phyloP scores from a whole-genome alignment of 2,113 vertebrate genomes.

The Anseranas semipalmata region DNA sequence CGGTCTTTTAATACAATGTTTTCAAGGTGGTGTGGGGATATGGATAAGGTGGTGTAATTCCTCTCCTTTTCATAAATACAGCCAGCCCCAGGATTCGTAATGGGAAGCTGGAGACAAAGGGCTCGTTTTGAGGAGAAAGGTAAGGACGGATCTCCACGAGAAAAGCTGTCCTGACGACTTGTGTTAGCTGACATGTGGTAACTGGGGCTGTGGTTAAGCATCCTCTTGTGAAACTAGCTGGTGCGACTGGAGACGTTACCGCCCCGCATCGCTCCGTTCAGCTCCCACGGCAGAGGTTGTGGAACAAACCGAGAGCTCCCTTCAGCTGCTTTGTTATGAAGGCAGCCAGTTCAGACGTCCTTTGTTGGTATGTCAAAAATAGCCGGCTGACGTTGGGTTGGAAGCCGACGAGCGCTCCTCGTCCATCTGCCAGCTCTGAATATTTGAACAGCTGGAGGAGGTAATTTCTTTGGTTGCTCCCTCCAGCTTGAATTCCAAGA shows the following conservation, averaged over 20 bases:
- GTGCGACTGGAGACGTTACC: rapidly evolving
- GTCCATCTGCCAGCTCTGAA: neutral
- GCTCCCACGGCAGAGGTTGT: neutral
- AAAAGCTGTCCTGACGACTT: neutral
- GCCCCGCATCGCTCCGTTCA: rapidly evolving
- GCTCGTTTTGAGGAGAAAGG: neutral
- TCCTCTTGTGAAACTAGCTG: neutral
- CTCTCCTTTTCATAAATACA: neutral
- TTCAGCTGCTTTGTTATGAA: neutral
- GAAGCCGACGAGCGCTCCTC: neutral
- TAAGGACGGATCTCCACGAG: neutral
- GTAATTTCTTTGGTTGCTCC: neutral
- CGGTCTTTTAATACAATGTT: neutral
- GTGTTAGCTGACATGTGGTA: neutral
- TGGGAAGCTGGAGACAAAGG: neutral
- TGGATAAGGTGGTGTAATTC: neutral
- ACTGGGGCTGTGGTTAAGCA: neutral
- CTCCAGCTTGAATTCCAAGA: conserved; percentile 21
- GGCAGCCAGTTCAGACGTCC: neutral
- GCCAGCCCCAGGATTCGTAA: neutral
- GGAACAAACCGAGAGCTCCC: neutral
- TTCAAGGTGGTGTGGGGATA: rapidly evolving
- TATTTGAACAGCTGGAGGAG: conserved; percentile 38
- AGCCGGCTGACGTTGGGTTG: neutral
- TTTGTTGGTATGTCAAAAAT: neutral